phyloP scores from a whole-genome alignment of 2,888 invertebrate species.

The Carterocephalus palaemon region DNA sequence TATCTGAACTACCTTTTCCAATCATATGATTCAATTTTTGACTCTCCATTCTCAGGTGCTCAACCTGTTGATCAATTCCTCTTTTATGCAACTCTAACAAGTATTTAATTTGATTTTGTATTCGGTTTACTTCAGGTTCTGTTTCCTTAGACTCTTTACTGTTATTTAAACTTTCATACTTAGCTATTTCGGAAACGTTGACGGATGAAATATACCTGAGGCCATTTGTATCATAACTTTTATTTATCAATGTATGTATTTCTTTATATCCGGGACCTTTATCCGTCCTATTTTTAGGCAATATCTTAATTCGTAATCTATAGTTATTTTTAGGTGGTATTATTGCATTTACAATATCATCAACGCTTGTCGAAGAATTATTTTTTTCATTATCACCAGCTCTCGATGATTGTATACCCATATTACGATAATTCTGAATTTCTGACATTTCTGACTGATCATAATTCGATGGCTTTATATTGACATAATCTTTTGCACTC shows the following conservation, averaged over 20 bases:
- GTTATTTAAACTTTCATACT: conserved; percentile 48
- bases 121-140: conserved; percentile 27
- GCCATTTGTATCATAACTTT: conserved; percentile 61
- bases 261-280: conserved; percentile 57
- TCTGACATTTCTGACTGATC: conserved; percentile 18
- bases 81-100: conserved; percentile 49
- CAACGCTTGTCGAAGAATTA: conserved; percentile 28
- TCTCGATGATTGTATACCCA: conserved; percentile 7
- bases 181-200: conserved; percentile 64
- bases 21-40: conserved; percentile 42
- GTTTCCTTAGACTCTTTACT: conserved; percentile 20
- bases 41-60: conserved; percentile 48
- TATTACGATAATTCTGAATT: conserved; percentile 1
- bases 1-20: conserved; percentile 30
- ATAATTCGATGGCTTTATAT: conserved; percentile 16
- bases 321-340: conserved; percentile 43
- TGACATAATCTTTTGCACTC: conserved; percentile 35
- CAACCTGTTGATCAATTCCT: conserved; percentile 50
- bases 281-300: conserved; percentile 51
- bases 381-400: conserved; percentile 24
- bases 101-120: conserved; percentile 44
- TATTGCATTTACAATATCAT: conserved; percentile 44
- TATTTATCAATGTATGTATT: conserved; percentile 64
- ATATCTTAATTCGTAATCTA: conserved; percentile 60
- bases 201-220: conserved; percentile 54